Conservation (phyloP, 1,140 invertebrate genomes). For the Tribolium castaneum region DNA sequence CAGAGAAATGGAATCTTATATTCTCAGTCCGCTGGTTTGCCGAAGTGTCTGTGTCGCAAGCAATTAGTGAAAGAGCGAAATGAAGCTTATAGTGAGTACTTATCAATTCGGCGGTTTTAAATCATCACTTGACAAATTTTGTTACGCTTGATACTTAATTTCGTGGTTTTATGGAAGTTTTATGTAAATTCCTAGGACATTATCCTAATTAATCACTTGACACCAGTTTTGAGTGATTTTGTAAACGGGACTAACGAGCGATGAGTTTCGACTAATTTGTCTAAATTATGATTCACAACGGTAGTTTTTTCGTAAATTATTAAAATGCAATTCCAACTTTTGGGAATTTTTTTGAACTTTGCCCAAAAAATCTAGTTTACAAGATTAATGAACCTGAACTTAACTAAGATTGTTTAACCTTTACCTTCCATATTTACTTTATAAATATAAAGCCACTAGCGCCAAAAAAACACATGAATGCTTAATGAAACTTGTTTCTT, state of each 20-base stretch:
- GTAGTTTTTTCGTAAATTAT: neutral
- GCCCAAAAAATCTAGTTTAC: neutral
- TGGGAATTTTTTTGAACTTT: neutral
- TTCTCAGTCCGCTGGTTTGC: slow-evolving; percentile 36
- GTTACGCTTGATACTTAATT: neutral
- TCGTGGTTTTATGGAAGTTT: neutral
- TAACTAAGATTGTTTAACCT: neutral
- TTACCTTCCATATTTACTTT: neutral
- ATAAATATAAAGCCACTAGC: neutral
- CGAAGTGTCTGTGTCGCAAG: slow-evolving; percentile 33
- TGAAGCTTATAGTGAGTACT: slow-evolving; percentile 19
- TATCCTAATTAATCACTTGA: neutral
- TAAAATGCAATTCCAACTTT: neutral
- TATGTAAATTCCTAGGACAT: slow-evolving; percentile 8
- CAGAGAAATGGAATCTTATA: slow-evolving; percentile 37
- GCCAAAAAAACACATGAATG: neutral
- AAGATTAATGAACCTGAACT: neutral
- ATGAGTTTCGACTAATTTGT: slow-evolving; percentile 5
- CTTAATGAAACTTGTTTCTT: neutral
- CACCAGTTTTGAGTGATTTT: neutral
- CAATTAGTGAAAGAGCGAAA: slow-evolving; percentile 19
- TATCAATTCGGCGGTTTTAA: neutral
- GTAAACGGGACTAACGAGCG: neutral
- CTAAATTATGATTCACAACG: neutral
- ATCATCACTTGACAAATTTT: slow-evolving; percentile 12